Conservation (phyloP, 1,140 invertebrate species). For the Penaeus chinensis region DNA sequence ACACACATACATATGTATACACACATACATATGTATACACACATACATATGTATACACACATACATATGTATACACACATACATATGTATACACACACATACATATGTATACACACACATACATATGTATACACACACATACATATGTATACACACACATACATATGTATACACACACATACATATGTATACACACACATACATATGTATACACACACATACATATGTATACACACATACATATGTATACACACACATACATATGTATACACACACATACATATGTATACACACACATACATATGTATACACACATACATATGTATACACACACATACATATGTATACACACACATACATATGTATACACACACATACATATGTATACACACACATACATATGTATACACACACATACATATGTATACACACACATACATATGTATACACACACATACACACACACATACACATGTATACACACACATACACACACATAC, state of each 20-base stretch:
- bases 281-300: slow-evolving; percentile 13
- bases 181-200: slow-evolving; percentile 5
- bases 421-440: background rate
- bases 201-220: background rate
- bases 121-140: background rate
- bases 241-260: slow-evolving; percentile 12
- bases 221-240: slow-evolving; percentile 12
- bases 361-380: background rate
- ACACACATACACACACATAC: background rate
- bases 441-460: background rate
- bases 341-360: slow-evolving; percentile 20
- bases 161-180: slow-evolving; percentile 11
- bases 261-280: slow-evolving; percentile 2
- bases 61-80: background rate
- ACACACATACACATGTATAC: background rate
- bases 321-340: background rate
- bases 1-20: no score
- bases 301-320: slow-evolving; percentile 23
- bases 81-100: background rate
- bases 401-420: slow-evolving; percentile 20
- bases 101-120: background rate
- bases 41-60: background rate
- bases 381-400: slow-evolving; percentile 19
- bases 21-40: background rate
- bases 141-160: background rate